phyloP scores from a whole-genome alignment of 2,113 vertebrate genomes.

The Larimichthys polyactis region DNA sequence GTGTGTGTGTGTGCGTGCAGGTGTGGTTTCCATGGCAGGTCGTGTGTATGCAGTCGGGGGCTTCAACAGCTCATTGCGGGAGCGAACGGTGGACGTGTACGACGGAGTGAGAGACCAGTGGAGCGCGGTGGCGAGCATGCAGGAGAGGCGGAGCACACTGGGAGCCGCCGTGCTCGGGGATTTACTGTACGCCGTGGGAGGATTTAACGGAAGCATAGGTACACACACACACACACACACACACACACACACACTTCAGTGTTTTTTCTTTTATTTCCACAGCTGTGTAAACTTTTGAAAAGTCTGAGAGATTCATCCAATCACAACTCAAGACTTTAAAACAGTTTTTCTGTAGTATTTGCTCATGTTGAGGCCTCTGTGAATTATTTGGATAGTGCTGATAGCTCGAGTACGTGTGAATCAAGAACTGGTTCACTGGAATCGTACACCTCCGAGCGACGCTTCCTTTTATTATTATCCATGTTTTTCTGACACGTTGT shows the following conservation, averaged over 20 bases:
- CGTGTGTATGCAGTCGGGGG: conserved; percentile 93
- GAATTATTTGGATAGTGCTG: neutral
- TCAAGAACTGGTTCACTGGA: neutral
- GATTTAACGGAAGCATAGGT: conserved; percentile 98
- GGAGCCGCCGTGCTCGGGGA: conserved; percentile 93
- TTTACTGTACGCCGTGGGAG: conserved; percentile 94
- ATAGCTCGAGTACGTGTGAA: neutral
- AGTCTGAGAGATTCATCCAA: too few relatives aligned
- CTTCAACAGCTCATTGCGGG: conserved; percentile 93
- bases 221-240: too few relatives aligned
- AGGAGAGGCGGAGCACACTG: conserved; percentile 94
- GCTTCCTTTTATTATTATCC: too few relatives aligned
- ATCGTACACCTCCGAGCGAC: too few relatives aligned
- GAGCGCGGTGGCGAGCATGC: conserved; percentile 94
- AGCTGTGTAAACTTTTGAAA: too few relatives aligned
- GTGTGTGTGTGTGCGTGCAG: conserved; percentile 73
- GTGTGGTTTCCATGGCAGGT: conserved; percentile 94
- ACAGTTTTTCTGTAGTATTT: neutral
- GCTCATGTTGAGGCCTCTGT: neutral
- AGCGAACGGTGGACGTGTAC: conserved; percentile 94
- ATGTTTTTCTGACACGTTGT: too few relatives aligned
- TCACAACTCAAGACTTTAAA: too few relatives aligned
- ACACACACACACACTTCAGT: neutral
- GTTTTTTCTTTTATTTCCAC: neutral
- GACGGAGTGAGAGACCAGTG: conserved; percentile 92